A percentile compares a stretch with the other conserved stretches of the same genome.
These are phyloP conservation scores for Lasioglossum albipes DNA, from an alignment of 1,140 invertebrate genomes.

Conservation along the genomic window DNA sequence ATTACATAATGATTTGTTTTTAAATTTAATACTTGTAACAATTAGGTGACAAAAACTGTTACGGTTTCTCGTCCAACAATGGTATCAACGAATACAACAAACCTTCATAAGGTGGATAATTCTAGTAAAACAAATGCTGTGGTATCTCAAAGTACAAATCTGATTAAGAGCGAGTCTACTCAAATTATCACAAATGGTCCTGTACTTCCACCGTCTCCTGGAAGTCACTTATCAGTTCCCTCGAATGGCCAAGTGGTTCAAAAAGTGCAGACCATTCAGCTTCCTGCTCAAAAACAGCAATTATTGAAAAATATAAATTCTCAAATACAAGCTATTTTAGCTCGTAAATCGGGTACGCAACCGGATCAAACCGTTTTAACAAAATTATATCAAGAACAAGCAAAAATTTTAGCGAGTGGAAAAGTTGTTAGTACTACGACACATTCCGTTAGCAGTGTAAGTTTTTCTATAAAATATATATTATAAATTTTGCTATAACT, in stretches of 20 bases:
- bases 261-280: constrained; percentile 74
- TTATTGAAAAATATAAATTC: constrained; percentile 77
- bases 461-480: constrained; percentile 21
- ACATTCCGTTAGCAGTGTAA: constrained; percentile 70
- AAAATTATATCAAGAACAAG: constrained; percentile 80
- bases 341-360: constrained; percentile 74
- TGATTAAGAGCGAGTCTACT: constrained; percentile 68
- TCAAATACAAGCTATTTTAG: constrained; percentile 79
- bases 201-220: constrained; percentile 58
- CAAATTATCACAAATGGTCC: constrained; percentile 68
- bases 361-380: constrained; percentile 77
- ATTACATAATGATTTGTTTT: background rate
- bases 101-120: constrained; percentile 67
- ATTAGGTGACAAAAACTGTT: constrained; percentile 67
- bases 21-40: constrained; percentile 33
- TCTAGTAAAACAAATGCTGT: constrained; percentile 64
- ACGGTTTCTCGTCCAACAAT: constrained; percentile 68
- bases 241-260: constrained; percentile 73
- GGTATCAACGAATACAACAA: constrained; percentile 55
- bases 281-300: constrained; percentile 75
- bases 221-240: constrained; percentile 66
- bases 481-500: constrained; percentile 9
- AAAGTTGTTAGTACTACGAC: constrained; percentile 78
- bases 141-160: constrained; percentile 67
- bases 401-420: constrained; percentile 81